phyloP scores from a whole-genome alignment of 1,140 invertebrate genomes.

The Drosophila ogumai region DNA sequence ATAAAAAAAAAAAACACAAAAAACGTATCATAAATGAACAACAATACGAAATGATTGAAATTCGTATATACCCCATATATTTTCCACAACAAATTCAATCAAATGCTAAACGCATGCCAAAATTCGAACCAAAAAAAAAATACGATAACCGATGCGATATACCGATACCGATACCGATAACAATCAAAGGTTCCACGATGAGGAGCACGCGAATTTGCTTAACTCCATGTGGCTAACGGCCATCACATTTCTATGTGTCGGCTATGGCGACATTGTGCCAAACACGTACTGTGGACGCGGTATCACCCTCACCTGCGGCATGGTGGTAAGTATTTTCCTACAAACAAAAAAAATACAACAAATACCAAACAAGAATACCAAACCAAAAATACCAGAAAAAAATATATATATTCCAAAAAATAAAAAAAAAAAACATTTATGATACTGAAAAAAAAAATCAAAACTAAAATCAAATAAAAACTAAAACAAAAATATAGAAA shows the following conservation, averaged over 20 bases:
- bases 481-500: slow-evolving; percentile 25
- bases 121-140: slow-evolving; percentile 16
- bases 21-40: slow-evolving; percentile 66
- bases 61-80: slow-evolving; percentile 22
- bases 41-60: slow-evolving; percentile 35
- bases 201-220: slow-evolving; percentile 95
- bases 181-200: slow-evolving; percentile 91
- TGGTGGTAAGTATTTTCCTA: slow-evolving; percentile 93
- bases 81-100: slow-evolving; percentile 7
- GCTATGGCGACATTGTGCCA: slow-evolving; percentile 95
- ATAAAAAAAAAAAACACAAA: slow-evolving; percentile 17
- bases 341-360: slow-evolving; percentile 31
- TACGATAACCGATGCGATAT: slow-evolving; percentile 17
- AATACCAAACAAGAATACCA: slow-evolving; percentile 20
- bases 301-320: slow-evolving; percentile 95
- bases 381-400: slow-evolving; percentile 25
- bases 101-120: slow-evolving; percentile 25
- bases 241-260: slow-evolving; percentile 93
- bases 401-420: slow-evolving; percentile 17
- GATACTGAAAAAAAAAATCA: slow-evolving; percentile 42
- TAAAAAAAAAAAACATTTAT: slow-evolving; percentile 39
- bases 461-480: slow-evolving; percentile 24
- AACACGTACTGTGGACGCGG: slow-evolving; percentile 97
- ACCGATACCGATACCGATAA: slow-evolving; percentile 22
- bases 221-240: slow-evolving; percentile 97